Evolutionary conservation across 2,113 vertebrate species (phyloP).

Genomic region (Orycteropus afer): DNA sequence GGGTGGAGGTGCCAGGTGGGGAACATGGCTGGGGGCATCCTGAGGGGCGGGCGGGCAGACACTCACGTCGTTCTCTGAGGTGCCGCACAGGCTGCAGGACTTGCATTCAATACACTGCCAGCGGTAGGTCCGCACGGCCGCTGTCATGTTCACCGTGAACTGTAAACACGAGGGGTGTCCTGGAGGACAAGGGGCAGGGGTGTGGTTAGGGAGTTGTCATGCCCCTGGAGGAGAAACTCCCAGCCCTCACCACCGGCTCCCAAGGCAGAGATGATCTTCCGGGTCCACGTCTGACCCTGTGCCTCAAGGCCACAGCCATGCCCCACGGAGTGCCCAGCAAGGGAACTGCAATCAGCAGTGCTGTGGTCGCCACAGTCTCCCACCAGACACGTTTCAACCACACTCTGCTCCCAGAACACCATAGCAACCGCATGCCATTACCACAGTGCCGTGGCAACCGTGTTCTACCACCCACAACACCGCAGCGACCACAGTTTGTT

Average conservation of each 20-base stretch:
- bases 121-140: conserved; percentile 95
- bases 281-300: background rate
- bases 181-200: conserved; percentile 69
- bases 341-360: background rate
- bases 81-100: conserved; percentile 96
- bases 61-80: conserved; percentile 96
- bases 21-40: background rate
- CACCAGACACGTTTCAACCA: conserved; percentile 64
- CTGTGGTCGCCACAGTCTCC: conserved; percentile 47
- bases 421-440: conserved; percentile 73
- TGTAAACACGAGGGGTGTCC: conserved; percentile 97
- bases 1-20: background rate
- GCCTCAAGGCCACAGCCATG: background rate
- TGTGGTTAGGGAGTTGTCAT: background rate
- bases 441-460: conserved; percentile 64
- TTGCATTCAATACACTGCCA: conserved; percentile 99
- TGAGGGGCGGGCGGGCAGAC: background rate
- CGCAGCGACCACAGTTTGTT: conserved; percentile 49
- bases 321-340: background rate
- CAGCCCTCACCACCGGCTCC: background rate
- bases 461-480: background rate
- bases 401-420: conserved; percentile 63
- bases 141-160: conserved; percentile 97
- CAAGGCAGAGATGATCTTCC: background rate
- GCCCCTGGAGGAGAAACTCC: background rate